Evolutionary conservation across 2,113 vertebrate species (phyloP), one percentile per base, ranked within the genome.

Genomic region (Pardalotus punctatus): DNA sequence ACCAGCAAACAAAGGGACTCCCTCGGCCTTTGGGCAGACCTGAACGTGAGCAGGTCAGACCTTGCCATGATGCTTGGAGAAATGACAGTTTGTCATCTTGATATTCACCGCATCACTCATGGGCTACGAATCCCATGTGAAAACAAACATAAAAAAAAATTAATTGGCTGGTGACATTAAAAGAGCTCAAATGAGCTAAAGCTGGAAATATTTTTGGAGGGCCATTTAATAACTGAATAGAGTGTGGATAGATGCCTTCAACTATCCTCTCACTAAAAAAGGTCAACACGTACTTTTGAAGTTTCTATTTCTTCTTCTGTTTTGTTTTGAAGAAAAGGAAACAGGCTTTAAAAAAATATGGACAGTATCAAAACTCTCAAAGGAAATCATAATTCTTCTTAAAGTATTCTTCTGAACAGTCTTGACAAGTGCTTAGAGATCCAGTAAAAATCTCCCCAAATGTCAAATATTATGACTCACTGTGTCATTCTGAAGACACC

Each of bases 391-490:
- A 93, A 95, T 84, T 97, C 80, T 86, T 94, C 92, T 90, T 56
- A 53, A 93, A 93, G 67, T 84, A 94, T 90, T 96, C 76, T 88
- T 90, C 86, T 90, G 72, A 92, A 86, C 31, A 86, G 76, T 40
- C 93, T 79, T 93, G 96, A 96, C 92, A 97, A 96, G 86, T 81
- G 86, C 83, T 74, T 84, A 84, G 92, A 92, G 80, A 95, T 95
- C 92, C 96, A 95, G 94, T 74, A 90, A 95, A 94, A 93, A 84
- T 88, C 80, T 95, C 82, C 82, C 65, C 57, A 91, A 96, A 95
- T 93, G 92, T 97, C 96, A 96, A 97, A 97, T 95, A 97, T 94
- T 96, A 94, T 96, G 96, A 97, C 86, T 96, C 92, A 96, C 43
- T 47, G 69, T 95, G 88, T 95, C 94, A 92, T 88, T 92, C 69